Evolutionary conservation across 2,888 invertebrate genomes (phyloP), one percentile per base, ranked within the genome.

Genomic region (Xanthorhoe spadicearia): DNA sequence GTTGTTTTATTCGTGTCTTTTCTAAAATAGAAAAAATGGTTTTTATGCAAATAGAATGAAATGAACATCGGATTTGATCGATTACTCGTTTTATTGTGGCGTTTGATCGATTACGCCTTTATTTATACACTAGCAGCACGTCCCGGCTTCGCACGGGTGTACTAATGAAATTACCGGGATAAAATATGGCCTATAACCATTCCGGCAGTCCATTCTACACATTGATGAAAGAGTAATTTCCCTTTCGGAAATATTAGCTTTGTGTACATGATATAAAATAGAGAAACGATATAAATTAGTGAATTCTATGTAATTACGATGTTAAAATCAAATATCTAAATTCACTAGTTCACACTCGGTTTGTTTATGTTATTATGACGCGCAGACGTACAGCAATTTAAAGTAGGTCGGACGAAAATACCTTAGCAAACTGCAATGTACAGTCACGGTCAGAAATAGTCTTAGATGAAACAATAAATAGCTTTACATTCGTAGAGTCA

Each of bases 341-440:
- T 56, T 56, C 19, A 18, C 18, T 43, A 28, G 53, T 52, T 51
- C 19, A 28, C 9, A 8, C 3, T 23, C 15, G 15, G 32, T 61
- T 32, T 53, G 53, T 46, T 53, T 53, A 18, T 43, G 46, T 48
- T 48, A 46, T 43, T 17, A 2, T 10, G n/a, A 48, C 38, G 46
- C 43, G 56, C 52, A 10, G 28, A 57, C 35, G 48, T 32, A 52
- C 46, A 55, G 53, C 52, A 32, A 50, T 62, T 56, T 63, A 43
- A 54, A 56, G 61, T 61, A 66, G 65, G 65, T 66, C 62, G 35
- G 61, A 52, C 61, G 19, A 49, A 59, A 66, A 66, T 66, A 64
- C 54, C 19, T 66, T 19, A n/a, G 38, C 38, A 43, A 43, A 43
- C 13, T 43, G 38, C 15, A 46, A 17, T 17, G 48, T 48, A 13